These are phyloP conservation scores for Botia kubotai DNA, from an alignment of 2,797 vertebrate species.

Conservation along the genomic window DNA sequence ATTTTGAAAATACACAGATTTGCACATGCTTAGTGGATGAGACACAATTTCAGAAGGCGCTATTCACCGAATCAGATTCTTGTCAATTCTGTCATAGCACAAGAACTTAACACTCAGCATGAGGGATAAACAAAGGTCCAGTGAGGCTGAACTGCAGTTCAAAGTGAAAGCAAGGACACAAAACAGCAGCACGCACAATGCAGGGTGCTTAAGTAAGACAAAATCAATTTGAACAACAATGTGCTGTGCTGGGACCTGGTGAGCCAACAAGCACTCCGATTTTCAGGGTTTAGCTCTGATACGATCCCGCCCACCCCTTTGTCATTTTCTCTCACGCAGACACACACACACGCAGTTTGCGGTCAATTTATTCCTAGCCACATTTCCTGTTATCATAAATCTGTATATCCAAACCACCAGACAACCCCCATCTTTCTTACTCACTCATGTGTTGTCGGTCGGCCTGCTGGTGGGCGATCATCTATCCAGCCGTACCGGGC, in stretches of 20 bases:
- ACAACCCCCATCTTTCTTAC: slow-evolving; percentile 81
- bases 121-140: slow-evolving; percentile 73
- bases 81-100: slow-evolving; percentile 29
- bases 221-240: slow-evolving; percentile 71
- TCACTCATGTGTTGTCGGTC: slow-evolving; percentile 77
- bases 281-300: slow-evolving; percentile 66
- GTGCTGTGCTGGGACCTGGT: slow-evolving; percentile 67
- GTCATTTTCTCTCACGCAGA: slow-evolving; percentile 44
- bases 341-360: slow-evolving; percentile 32
- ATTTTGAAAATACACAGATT: slow-evolving; percentile 2
- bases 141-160: slow-evolving; percentile 73
- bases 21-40: background rate
- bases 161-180: slow-evolving; percentile 80
- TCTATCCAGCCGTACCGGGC: slow-evolving; percentile 53
- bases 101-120: slow-evolving; percentile 69
- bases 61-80: background rate
- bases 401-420: slow-evolving; percentile 82
- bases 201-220: slow-evolving; percentile 67
- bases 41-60: slow-evolving; percentile 10
- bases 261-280: slow-evolving; percentile 61
- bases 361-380: slow-evolving; percentile 67
- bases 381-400: slow-evolving; percentile 80
- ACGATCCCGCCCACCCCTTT: slow-evolving; percentile 60
- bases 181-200: slow-evolving; percentile 67
- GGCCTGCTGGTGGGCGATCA: slow-evolving; percentile 71